Conservation (phyloP, 2,797 vertebrate genomes). For the Percopsis omiscomaycus region DNA sequence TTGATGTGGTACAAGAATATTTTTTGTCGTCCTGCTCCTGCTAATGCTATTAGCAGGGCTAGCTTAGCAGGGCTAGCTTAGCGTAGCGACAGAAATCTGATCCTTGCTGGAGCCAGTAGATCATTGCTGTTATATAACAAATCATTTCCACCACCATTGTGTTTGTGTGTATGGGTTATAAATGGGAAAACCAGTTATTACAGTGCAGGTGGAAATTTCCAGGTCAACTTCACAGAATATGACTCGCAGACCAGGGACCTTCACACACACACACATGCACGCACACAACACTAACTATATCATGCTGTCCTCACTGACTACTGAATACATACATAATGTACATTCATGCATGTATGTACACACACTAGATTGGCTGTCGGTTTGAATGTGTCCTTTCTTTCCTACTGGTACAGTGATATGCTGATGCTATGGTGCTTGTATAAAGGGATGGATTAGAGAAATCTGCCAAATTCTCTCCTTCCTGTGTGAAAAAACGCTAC, state of each 20-base stretch:
- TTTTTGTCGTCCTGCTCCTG: not conserved
- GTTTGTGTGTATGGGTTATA: conserved; percentile 12
- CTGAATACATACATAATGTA: not conserved
- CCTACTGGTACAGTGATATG: conserved; percentile 3
- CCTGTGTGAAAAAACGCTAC: not conserved
- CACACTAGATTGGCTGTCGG: not conserved
- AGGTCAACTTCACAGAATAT: conserved; percentile 49
- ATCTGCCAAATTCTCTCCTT: not conserved
- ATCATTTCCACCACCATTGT: not conserved
- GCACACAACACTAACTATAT: not conserved
- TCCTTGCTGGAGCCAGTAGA: not conserved
- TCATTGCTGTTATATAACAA: not conserved
- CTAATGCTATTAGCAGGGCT: conserved; percentile 2
- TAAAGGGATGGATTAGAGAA: not conserved
- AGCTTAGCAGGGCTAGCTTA: not conserved
- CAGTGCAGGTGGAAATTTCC: conserved; percentile 35
- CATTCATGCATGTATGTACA: conserved; percentile 3
- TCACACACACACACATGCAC: not conserved
- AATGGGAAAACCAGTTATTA: conserved; percentile 11
- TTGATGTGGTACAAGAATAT: conserved; percentile 7
- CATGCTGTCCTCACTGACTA: conserved; percentile 6
- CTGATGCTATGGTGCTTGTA: not conserved
- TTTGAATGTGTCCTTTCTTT: conserved; percentile 10
- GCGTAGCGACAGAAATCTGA: not conserved
- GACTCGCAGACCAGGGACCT: conserved; percentile 23